These are phyloP conservation scores for Hymenopus coronatus DNA, from an alignment of 2,888 invertebrate genomes.

Conservation along the genomic window DNA sequence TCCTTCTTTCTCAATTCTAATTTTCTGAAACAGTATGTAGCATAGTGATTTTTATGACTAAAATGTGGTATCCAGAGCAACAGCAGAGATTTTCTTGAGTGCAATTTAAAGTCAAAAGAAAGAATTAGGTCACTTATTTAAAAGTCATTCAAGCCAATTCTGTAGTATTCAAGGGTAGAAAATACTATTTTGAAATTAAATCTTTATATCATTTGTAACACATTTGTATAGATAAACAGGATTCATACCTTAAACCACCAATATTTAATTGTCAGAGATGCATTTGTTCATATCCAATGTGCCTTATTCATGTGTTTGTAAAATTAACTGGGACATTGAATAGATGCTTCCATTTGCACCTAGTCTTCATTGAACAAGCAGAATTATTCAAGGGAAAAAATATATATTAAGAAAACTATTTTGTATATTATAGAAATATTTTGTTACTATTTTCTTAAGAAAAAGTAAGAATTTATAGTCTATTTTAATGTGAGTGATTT, in stretches of 20 bases:
- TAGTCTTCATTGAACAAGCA: neutral
- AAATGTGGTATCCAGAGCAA: too few species aligned
- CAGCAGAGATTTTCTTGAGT: too few species aligned
- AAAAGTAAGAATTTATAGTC: slow-evolving; percentile 23
- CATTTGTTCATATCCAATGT: neutral
- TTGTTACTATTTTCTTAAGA: neutral
- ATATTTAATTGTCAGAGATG: neutral
- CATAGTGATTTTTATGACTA: too few species aligned
- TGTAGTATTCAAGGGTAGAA: too few species aligned
- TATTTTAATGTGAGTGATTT: neutral
- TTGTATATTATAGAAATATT: neutral
- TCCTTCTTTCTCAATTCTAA: neutral
- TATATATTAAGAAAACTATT: slow-evolving; percentile 34
- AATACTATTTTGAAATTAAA: too few species aligned
- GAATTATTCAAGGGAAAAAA: neutral
- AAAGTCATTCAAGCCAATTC: too few species aligned
- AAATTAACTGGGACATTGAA: neutral
- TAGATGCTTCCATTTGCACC: neutral
- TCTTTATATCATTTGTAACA: too few species aligned
- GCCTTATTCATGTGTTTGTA: neutral
- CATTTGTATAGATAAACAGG: too few species aligned
- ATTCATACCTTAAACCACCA: too few species aligned
- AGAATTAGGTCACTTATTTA: too few species aligned
- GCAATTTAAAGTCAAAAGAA: too few species aligned
- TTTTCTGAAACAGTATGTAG: neutral